Evolutionary conservation across 2,113 vertebrate genomes (phyloP), one percentile per base, ranked within the genome.

Genomic region (Leptobrachium ailaonicum): DNA sequence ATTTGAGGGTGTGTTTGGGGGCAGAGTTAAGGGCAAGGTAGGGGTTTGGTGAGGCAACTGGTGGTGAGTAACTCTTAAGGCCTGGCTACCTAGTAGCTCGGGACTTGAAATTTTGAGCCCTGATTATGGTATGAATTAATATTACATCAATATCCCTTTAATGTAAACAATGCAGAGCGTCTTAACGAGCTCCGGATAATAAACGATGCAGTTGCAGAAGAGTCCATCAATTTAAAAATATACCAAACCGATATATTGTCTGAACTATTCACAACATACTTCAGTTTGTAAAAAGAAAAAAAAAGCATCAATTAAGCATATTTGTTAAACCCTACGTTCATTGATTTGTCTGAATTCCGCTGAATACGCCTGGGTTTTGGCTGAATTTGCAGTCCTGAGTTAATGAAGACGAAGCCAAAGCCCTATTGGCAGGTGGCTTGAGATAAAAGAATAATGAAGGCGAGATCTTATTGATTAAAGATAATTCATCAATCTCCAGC

Each of bases 251-350:
- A 54, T 11, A 54, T 54, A 8, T 32, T 8, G 6, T 54, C 50
- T 11, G 13, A 60, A 3, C 56, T 9, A 62, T 75, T 69, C 71
- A 86, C 80, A 83, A 77, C 79, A 44, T 40, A 14, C 6, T 20
- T 1, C 73, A 60, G 70, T 60, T 60, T 60, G 56, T 60, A 60
- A 12, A 60, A 60, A 60, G 8, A 50, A 50, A 50, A 13, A 60
- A 60, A 60, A 60, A 60, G 56, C 13, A 60, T 60, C 8, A 60
- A 12, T 60, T 60, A 60, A 60, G 56, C 56, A 8, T 60, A 8
- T 60, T 60, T 60, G 56, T 60, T 12, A 60, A 60, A 60, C 56
- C 13, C 13, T 11, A 60, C 56, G 13, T 60, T 60, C 6, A 54
- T 54, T 54, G 50, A 54, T 11, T 54, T 54, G 11, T 11, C 11